phyloP scores from a whole-genome alignment of 1,140 invertebrate species.

The Mizuhopecten yessoensis region DNA sequence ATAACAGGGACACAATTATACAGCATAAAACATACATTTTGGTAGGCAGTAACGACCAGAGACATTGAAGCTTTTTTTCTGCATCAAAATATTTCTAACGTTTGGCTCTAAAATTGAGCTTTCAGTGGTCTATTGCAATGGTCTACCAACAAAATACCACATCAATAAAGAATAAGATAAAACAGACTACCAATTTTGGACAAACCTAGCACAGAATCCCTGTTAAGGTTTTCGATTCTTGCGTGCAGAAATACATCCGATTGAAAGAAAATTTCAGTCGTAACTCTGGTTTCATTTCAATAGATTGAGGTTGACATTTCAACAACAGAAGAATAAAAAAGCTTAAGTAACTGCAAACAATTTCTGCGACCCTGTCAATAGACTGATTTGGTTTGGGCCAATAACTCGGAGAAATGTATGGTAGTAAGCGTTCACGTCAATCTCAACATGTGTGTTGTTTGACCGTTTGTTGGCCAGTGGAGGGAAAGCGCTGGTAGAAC shows the following conservation, averaged over 20 bases:
- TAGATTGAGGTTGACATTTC: conserved; percentile 23
- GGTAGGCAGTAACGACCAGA: neutral
- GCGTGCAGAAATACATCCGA: neutral
- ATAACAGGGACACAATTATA: neutral
- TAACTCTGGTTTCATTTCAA: neutral
- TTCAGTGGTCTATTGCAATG: neutral
- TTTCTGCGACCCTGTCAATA: neutral
- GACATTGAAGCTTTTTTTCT: neutral
- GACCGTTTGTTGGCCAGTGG: neutral
- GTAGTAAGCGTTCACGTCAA: neutral
- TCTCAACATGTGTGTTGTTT: neutral
- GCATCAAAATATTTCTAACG: neutral
- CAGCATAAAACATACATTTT: neutral
- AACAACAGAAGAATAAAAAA: neutral
- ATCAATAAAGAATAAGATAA: neutral
- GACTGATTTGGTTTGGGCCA: neutral
- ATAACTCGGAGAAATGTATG: neutral
- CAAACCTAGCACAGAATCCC: neutral
- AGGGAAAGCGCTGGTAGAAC: neutral
- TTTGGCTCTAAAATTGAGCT: neutral
- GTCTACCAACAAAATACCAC: neutral
- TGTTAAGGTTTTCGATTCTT: neutral
- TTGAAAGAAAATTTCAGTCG: neutral
- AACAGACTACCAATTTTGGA: neutral
- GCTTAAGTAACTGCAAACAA: neutral